Percentiles rank a stretch among this genome's conserved stretches.
These are phyloP conservation scores for Achatina immaculata DNA, from an alignment of 1,140 invertebrate genomes.

Conservation along the genomic window DNA sequence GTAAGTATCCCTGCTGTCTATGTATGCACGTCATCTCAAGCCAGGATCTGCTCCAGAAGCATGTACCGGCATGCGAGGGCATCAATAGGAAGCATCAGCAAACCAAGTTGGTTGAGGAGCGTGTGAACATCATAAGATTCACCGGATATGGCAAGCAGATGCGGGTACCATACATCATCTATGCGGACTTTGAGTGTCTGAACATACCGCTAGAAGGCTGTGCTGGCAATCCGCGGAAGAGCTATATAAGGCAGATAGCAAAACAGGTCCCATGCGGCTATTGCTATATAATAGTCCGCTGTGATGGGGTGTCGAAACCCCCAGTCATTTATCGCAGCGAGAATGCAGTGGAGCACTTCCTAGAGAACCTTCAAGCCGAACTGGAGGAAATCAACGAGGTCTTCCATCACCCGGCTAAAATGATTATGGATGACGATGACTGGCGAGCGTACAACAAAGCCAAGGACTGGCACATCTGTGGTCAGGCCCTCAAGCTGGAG, in stretches of 20 bases:
- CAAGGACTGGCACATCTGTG: constrained; percentile 41
- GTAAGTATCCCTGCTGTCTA: neutral
- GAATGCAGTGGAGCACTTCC: neutral
- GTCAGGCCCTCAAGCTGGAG: neutral
- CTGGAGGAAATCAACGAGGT: too few relatives aligned
- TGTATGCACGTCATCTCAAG: neutral
- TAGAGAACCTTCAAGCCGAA: neutral
- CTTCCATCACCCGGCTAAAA: too few relatives aligned
- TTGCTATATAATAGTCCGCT: neutral
- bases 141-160: neutral
- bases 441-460: constrained; percentile 10
- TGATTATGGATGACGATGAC: neutral
- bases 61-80: neutral
- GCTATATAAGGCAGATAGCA: neutral
- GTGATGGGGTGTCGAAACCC: neutral
- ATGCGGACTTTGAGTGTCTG: constrained; percentile 11
- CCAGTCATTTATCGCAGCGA: neutral
- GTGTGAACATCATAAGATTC: neutral
- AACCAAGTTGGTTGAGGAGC: neutral
- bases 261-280: neutral
- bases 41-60: neutral
- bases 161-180: neutral
- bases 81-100: neutral
- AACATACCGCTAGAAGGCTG: neutral
- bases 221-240: neutral